Percentiles rank a stretch among this genome's conserved stretches.
Evolutionary conservation across 1,140 invertebrate genomes (phyloP).

Genomic region (Oppia nitens): DNA sequence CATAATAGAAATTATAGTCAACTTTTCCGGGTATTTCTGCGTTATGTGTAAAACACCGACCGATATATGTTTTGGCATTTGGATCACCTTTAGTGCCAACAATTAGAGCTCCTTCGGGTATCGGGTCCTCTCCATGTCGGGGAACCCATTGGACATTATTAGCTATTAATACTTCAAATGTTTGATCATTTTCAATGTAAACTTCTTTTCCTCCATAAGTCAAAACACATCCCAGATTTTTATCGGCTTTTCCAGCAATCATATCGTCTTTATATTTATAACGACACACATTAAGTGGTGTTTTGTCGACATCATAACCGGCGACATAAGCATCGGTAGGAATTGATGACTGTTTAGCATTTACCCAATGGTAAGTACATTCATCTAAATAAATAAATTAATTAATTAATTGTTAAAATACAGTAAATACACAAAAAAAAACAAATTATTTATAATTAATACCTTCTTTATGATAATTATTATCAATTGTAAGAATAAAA

Average conservation of each 20-base stretch:
- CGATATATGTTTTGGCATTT: neutral
- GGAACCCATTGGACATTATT: constrained; percentile 2
- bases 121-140: neutral
- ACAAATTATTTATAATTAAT: neutral
- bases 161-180: neutral
- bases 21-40: constrained; percentile 1
- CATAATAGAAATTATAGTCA: constrained; percentile 7
- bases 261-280: neutral
- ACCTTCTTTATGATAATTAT: neutral
- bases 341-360: neutral
- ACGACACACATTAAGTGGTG: neutral
- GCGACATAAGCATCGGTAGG: neutral
- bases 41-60: neutral
- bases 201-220: constrained; percentile 5
- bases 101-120: neutral
- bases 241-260: neutral
- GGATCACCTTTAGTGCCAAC: neutral
- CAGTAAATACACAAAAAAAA: neutral
- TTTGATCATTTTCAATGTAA: neutral
- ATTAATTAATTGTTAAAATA: neutral
- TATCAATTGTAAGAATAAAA: constrained; percentile 28
- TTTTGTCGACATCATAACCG: neutral
- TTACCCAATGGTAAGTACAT: neutral
- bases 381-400: neutral
- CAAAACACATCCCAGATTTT: neutral